A percentile compares a stretch with the other conserved stretches of the same genome.
Evolutionary conservation across 2,113 vertebrate genomes (phyloP).

Genomic region (Sinocyclocheilus rhinocerous): DNA sequence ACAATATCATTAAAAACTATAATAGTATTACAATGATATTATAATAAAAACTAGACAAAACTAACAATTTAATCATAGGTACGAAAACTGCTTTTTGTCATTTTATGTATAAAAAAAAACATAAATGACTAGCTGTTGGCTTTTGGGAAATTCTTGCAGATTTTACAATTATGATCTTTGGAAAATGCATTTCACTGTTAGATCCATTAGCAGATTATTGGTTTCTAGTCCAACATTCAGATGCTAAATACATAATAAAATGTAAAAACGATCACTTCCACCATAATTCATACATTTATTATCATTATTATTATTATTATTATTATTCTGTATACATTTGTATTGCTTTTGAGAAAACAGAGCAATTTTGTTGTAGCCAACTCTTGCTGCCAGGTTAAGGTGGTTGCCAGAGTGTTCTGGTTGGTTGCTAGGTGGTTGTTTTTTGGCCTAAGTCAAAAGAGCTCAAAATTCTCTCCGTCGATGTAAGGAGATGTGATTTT

Average conservation of each 20-base stretch:
- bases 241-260: neutral
- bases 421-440: neutral
- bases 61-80: too few relatives aligned
- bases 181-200: conserved; percentile 31
- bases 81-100: too few relatives aligned
- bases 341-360: neutral
- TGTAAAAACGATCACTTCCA: neutral
- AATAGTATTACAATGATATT: neutral
- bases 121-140: neutral
- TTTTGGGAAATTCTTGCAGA: neutral
- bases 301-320: neutral
- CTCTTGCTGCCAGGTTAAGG: neutral
- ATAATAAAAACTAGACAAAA: too few relatives aligned
- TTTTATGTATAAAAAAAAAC: too few relatives aligned
- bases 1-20: neutral
- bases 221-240: neutral
- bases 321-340: neutral
- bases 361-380: neutral
- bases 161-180: conserved; percentile 63
- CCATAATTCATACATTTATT: neutral
- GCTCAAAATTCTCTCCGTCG: neutral
- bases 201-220: neutral
- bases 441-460: neutral
- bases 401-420: neutral
- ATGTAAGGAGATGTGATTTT: neutral